Evolutionary conservation across 2,113 vertebrate genomes (phyloP).

Genomic region (Labeo rohita): DNA sequence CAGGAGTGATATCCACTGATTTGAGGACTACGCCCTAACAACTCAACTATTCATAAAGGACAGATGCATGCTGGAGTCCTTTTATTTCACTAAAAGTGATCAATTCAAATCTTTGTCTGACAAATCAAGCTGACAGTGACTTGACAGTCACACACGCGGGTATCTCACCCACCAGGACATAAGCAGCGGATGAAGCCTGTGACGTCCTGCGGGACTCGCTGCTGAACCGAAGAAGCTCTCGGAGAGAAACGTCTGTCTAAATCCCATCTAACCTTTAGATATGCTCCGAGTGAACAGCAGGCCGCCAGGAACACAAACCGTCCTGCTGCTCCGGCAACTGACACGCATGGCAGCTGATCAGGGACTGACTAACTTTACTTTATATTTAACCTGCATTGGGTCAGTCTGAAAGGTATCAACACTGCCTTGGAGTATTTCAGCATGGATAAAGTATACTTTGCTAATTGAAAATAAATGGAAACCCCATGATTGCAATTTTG

Average conservation of each 20-base stretch:
- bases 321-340: neutral
- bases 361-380: neutral
- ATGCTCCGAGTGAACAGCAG: neutral
- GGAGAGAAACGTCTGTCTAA: slow-evolving; percentile 60
- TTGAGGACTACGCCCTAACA: neutral
- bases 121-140: neutral
- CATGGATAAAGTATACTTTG: no score
- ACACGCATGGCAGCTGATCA: neutral
- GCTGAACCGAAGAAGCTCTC: slow-evolving; percentile 45
- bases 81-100: slow-evolving; percentile 13
- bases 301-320: neutral
- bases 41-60: neutral
- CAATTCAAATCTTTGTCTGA: slow-evolving; percentile 33
- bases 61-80: slow-evolving; percentile 10
- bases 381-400: neutral
- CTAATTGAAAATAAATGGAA: neutral
- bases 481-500: neutral
- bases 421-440: no score
- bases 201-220: neutral
- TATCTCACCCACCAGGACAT: neutral
- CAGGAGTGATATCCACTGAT: neutral
- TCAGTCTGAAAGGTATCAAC: neutral
- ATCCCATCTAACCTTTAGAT: slow-evolving; percentile 74
- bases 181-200: neutral
- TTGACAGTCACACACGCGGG: neutral